These are phyloP conservation scores for Pungitius pungitius DNA, from an alignment of 2,113 vertebrate species.

Conservation along the genomic window DNA sequence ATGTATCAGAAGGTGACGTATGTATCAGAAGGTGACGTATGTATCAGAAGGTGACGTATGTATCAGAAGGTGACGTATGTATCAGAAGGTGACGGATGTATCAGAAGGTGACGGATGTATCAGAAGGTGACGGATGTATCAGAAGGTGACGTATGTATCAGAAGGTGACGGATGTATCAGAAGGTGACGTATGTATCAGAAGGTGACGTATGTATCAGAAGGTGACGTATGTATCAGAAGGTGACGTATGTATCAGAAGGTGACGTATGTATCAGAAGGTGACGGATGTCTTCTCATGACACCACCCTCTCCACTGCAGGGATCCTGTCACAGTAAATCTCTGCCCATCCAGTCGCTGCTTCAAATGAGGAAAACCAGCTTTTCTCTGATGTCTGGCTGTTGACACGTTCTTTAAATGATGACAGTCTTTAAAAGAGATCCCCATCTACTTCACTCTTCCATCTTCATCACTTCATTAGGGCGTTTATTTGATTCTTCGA, in stretches of 20 bases:
- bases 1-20: neutral
- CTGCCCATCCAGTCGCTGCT: slow-evolving; percentile 16
- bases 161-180: neutral
- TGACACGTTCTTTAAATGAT: slow-evolving; percentile 40
- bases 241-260: neutral
- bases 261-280: neutral
- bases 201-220: neutral
- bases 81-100: neutral
- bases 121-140: neutral
- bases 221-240: neutral
- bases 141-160: neutral
- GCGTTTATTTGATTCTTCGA: neutral
- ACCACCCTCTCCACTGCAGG: too few relatives aligned
- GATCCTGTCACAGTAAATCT: slow-evolving; percentile 29
- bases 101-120: neutral
- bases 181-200: neutral
- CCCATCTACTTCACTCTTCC: slow-evolving; percentile 6
- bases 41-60: neutral
- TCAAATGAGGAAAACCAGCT: slow-evolving; percentile 28
- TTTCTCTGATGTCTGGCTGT: slow-evolving; percentile 35
- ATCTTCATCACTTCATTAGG: neutral
- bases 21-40: neutral
- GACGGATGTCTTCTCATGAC: neutral
- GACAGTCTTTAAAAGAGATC: slow-evolving; percentile 28
- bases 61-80: neutral